Evolutionary conservation across 1,140 invertebrate genomes (phyloP), one percentile per base, ranked within the genome.

Genomic region (Pseudomyrmex cubaensis): DNA sequence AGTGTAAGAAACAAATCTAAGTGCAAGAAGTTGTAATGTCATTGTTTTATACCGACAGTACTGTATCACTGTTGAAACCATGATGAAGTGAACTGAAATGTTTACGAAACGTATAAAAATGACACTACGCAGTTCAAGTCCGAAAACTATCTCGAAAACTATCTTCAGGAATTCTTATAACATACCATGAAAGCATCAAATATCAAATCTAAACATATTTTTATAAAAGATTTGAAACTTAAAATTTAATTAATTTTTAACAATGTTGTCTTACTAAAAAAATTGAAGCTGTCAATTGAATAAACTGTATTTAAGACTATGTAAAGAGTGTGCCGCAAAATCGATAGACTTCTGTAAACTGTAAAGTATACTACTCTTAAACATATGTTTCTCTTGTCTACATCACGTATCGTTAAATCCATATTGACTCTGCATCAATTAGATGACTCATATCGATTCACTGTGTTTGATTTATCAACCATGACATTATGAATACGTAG

Each of bases 371-470:
- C 35, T 54, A 8, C 15, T 59, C 7, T 17, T 77, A 61, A 35
- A 67, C 22, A n/a, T 52, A 15, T 17, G 73, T 76, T 22, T 64
- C 22, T 64, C 22, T 4, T 22, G 62, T 77, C 48, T 17, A 20
- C 48, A 20, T 69, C 54, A 70, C 64, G 44, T 44, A 1, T 13
- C 20, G 22, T 54, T 70, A 48, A 70, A 70, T 59, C 64, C 44
- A 78, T 57, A 70, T 78, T 78, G 76, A 78, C 64, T 50, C 20
- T 17, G 15, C 54, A 46, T 57, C 76, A 78, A 70, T 78, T 48
- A 20, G 4, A 12, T 52, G 20, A 69, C 12, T 35, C n/a, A 46
- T 25, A 12, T 44, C 44, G 3, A 66, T 12, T 20, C 35, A 17
- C 4, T 1, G 44, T 69, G 50, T 46, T 20, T 13, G 8, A 2